Conservation (phyloP, 1,140 invertebrate genomes). For the Chelonus insularis region DNA sequence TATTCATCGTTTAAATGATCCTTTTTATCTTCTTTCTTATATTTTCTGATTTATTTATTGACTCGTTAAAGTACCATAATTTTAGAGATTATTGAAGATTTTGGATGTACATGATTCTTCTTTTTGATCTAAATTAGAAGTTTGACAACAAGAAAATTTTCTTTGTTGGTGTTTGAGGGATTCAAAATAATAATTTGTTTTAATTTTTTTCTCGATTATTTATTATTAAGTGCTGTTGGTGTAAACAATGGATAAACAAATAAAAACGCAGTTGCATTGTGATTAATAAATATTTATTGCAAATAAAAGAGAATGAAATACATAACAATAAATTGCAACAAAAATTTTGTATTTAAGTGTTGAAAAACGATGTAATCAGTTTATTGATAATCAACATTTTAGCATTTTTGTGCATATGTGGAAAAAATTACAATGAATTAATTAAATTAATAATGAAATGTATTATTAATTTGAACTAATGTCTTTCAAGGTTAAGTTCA, state of each 20-base stretch:
- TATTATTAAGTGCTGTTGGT: conserved; percentile 4
- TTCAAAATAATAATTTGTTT: too few relatives aligned
- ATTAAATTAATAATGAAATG: conserved; percentile 2
- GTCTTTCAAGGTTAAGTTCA: too few relatives aligned
- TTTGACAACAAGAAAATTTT: background rate
- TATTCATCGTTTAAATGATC: conserved; percentile 57
- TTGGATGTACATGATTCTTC: conserved; percentile 5
- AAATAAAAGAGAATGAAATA: conserved; percentile 3
- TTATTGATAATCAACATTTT: too few relatives aligned
- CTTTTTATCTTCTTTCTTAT: background rate
- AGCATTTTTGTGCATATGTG: too few relatives aligned
- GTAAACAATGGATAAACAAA: conserved; percentile 5
- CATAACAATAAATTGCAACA: conserved; percentile 5
- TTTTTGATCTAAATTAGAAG: background rate
- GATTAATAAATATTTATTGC: conserved; percentile 24
- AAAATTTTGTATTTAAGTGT: too few relatives aligned
- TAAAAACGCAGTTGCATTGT: conserved; percentile 9
- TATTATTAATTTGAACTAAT: too few relatives aligned
- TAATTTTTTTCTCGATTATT: too few relatives aligned
- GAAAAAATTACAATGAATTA: background rate
- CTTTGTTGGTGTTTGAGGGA: too few relatives aligned
- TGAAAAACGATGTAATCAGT: too few relatives aligned
- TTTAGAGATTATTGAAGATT: conserved; percentile 2
- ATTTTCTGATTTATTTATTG: background rate
- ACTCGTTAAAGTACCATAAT: conserved; percentile 16